Percentiles rank a stretch among this genome's conserved stretches.
phyloP scores from a whole-genome alignment of 2,113 vertebrate species.

The Furnarius figulus region DNA sequence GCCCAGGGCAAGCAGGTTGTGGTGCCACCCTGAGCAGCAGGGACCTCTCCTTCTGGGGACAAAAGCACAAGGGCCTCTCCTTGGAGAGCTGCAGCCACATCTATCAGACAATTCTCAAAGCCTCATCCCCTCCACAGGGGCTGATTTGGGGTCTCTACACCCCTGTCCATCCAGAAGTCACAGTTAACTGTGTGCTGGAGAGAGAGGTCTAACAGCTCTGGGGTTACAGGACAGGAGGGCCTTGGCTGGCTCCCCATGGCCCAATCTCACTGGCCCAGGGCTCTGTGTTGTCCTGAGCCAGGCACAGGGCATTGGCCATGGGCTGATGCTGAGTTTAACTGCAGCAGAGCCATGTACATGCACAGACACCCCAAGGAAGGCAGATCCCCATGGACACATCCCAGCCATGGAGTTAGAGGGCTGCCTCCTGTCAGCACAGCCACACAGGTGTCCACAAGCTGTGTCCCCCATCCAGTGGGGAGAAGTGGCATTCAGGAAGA shows the following conservation, averaged over 20 bases:
- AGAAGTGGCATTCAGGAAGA: not conserved
- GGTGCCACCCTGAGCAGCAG: not conserved
- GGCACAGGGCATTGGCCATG: fast-evolving
- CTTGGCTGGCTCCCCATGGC: not conserved
- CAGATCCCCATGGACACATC: not conserved
- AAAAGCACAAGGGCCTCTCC: not conserved
- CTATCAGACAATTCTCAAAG: not conserved
- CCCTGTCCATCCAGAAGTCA: not conserved
- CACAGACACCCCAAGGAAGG: not conserved
- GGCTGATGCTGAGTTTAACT: not conserved
- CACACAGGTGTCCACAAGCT: fast-evolving
- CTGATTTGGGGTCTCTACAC: fast-evolving
- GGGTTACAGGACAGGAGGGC: not conserved
- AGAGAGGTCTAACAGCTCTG: not conserved
- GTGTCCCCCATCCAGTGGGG: fast-evolving
- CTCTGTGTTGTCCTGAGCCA: not conserved
- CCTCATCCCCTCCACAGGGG: not conserved
- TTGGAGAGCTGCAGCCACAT: not conserved
- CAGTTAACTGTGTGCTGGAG: not conserved
- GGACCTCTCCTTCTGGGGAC: not conserved
- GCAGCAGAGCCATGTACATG: fast-evolving
- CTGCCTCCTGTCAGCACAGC: not conserved
- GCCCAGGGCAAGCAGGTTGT: not conserved
- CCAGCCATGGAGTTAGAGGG: fast-evolving
- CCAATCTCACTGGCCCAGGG: not conserved